Conservation (phyloP, 2,113 vertebrate genomes). For the Oncorhynchus tshawytscha region DNA sequence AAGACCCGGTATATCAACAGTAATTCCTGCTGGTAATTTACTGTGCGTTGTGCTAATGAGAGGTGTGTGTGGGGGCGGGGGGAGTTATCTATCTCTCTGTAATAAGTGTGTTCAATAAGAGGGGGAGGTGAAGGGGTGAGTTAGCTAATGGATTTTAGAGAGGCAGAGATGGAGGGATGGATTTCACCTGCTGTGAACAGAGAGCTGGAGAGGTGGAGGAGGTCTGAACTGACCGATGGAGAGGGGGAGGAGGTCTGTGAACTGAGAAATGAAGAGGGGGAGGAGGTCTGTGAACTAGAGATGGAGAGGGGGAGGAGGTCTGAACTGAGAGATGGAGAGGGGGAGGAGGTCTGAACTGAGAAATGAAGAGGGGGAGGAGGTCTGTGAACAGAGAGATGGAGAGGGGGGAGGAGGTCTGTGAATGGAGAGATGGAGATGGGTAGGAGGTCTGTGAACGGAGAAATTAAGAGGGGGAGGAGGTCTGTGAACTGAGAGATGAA, state of each 20-base stretch:
- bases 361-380: no score
- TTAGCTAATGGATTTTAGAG: conserved; percentile 79
- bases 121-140: conserved; percentile 73
- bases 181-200: conserved; percentile 53
- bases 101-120: conserved; percentile 51
- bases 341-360: background rate
- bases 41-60: conserved; percentile 76
- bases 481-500: no score
- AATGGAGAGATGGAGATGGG: conserved; percentile 43
- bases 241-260: conserved; percentile 17
- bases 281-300: no score
- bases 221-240: conserved; percentile 54
- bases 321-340: conserved; percentile 40
- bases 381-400: no score
- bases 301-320: no score
- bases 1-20: conserved; percentile 72
- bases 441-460: conserved; percentile 58
- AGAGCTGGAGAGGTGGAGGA: no score
- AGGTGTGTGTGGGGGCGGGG: conserved; percentile 58
- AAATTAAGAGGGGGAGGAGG: conserved; percentile 25
- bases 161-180: conserved; percentile 73
- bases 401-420: background rate
- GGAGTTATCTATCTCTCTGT: conserved; percentile 62
- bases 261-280: no score
- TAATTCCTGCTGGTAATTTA: conserved; percentile 80